Evolutionary conservation across 2,888 invertebrate species (phyloP), one percentile per base, ranked within the genome.

Genomic region (Steinernema carpocapsae): DNA sequence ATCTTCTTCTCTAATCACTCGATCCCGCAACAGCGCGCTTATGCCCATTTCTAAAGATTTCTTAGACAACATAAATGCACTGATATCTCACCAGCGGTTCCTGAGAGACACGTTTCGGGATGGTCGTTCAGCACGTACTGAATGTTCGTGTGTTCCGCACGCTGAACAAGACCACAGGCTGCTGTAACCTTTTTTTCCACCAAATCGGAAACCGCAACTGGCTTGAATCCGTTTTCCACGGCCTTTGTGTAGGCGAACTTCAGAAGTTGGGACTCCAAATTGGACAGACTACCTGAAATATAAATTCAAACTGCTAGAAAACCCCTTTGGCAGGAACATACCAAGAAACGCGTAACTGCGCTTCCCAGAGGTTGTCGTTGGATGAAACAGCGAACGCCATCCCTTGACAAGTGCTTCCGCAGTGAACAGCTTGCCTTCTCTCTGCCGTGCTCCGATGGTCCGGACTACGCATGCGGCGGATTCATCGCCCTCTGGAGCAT

Each of bases 41-140:
- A 87, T 83, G 29, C 87, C 87, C 86, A 87, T 88, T 77, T 87
- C 87, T 78, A 74, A 78, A 79, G 17, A 22, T 22, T n/a, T n/a
- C n/a, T n/a, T n/a, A n/a, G n/a, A n/a, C n/a, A n/a, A 1, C 45
- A 43, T 72, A 73, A 74, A 32, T 37, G 29, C 24, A 51, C 17
- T 14, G 0, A 3, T 6, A 12, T 14, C 14, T 1, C 19, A 78
- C 78, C 78, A n/a, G 85, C 87, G 10, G 87, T 87, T 32, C 87
- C 87, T 0, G 87, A 86, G 45, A 87, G 76, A 72, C 83, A 85
- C 2, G 79, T 71, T 29, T 79, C 70, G 0, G 77, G 70, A 6
- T 82, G 77, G 12, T 79, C 78, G 0, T 19, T 70, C 12, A 85
- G 75, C 6, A 76, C 73, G 74, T 86, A 86, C 78, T 84, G 83